Evolutionary conservation across 2,113 vertebrate genomes (phyloP), one percentile per base, ranked within the genome.

Genomic region (Acanthochromis polyacanthus): DNA sequence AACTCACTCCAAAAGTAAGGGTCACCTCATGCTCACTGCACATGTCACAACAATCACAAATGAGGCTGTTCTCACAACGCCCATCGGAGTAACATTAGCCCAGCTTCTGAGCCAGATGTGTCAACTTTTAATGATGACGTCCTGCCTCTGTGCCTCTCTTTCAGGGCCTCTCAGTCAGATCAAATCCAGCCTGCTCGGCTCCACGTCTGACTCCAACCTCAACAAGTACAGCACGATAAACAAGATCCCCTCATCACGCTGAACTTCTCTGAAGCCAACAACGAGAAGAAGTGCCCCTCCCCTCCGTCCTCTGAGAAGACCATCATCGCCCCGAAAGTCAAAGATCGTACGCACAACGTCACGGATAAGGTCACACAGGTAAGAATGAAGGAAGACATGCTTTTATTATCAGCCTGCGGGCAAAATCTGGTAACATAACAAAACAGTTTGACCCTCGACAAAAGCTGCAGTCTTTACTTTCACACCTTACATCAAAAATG

Each of bases 361-460:
- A 99, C 98, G 25, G 98, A 99, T 83, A 99, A 99, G 69, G 98
- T 99, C 84, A 99, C 98, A 12, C 98, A 99, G 98, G 98, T 99
- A 94, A n/a, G n/a, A n/a, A n/a, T n/a, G n/a, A n/a, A n/a, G n/a
- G n/a, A n/a, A n/a, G n/a, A n/a, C n/a, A n/a, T 30, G 30, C 25
- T 25, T 25, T 25, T 25, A 25, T 25, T 25, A 25, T 25, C 25
- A 25, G 25, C 25, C 25, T 25, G 25, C 3, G 2, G 3, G 25
- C 25, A 25, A 25, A 25, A 30, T 30, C 30, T 30, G 30, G 6
- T 6, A 30, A 30, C 1, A 6, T 30, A 30, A 5, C 6, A 30
- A 30, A 30, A 30, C 4, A 5, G 1, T 30, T 30, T 30, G 30
- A 6, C 30, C 30, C 30, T 6, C 30, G 6, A 30, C 30, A 4